Percentiles rank a stretch among this genome's conserved stretches.
Evolutionary conservation across 1,140 invertebrate species (phyloP).

Genomic region (Aphelenchoides fujianensis): DNA sequence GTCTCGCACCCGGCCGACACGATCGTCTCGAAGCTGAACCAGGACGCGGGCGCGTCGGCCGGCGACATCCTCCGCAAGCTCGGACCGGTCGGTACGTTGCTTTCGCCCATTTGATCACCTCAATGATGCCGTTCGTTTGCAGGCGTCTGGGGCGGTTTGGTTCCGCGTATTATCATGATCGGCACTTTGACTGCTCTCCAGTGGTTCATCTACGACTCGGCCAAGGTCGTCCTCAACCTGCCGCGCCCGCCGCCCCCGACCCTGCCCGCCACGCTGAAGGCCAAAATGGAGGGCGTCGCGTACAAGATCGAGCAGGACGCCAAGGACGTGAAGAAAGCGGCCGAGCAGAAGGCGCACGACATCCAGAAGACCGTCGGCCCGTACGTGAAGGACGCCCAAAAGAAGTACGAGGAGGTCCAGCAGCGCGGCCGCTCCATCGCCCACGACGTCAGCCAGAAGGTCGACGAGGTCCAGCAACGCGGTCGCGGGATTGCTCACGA

Average conservation of each 20-base stretch:
- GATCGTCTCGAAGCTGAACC: conserved; percentile 96
- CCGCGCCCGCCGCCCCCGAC: conserved; percentile 94
- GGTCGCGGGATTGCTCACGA: too few species aligned
- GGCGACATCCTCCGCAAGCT: conserved; percentile 73
- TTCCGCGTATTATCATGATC: conserved; percentile 98
- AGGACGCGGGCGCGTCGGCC: conserved; percentile 79
- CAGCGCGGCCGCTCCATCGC: too few species aligned
- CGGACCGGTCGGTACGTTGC: conserved; percentile 69
- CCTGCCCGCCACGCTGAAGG: conserved; percentile 90
- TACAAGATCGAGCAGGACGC: conserved; percentile 1
- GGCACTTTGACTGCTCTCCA: conserved; percentile 96
- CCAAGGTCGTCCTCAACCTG: conserved; percentile 70
- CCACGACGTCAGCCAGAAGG: too few species aligned
- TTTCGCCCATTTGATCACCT: too few species aligned
- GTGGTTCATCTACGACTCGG: conserved; percentile 98
- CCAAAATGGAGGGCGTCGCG: neutral
- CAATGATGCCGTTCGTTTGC: conserved; percentile 15
- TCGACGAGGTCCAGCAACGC: too few species aligned
- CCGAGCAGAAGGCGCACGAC: too few species aligned
- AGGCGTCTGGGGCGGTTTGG: conserved; percentile 91
- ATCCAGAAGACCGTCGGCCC: too few species aligned
- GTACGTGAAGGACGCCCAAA: too few species aligned
- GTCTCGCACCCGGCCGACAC: conserved; percentile 99
- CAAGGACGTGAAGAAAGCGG: neutral
- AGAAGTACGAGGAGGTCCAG: too few species aligned